These are phyloP conservation scores for Paramuricea clavata DNA, from an alignment of 92 coral and sea anemone species.

Conservation along the genomic window DNA sequence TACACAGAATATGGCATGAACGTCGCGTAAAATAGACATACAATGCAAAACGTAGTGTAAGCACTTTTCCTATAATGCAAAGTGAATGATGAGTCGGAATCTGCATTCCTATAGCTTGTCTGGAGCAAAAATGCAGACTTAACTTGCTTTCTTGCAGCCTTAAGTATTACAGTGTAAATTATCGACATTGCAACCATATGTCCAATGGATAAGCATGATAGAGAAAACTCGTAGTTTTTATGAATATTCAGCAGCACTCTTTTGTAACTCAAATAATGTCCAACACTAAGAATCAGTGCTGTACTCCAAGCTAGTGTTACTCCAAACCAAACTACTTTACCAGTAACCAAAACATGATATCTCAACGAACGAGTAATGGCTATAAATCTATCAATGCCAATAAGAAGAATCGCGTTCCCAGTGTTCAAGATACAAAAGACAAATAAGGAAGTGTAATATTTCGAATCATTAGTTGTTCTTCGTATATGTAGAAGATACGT, in stretches of 20 bases:
- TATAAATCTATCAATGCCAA: slow-evolving; percentile 17
- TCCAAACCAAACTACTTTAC: too few species aligned
- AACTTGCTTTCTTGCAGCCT: neutral
- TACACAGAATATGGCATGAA: too few species aligned
- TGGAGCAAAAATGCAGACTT: neutral
- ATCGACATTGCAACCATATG: neutral
- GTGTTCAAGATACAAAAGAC: too few species aligned
- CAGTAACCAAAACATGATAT: too few species aligned
- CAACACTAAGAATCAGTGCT: neutral
- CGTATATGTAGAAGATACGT: too few species aligned
- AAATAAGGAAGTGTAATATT: slow-evolving; percentile 23
- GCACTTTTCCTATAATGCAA: neutral
- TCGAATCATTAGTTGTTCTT: too few species aligned
- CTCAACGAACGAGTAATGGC: neutral
- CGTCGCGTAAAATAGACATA: too few species aligned
- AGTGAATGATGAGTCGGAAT: too few species aligned
- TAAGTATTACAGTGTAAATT: slow-evolving; percentile 2
- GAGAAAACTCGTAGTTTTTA: neutral
- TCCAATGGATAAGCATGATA: neutral
- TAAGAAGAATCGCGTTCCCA: neutral
- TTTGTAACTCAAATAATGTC: neutral
- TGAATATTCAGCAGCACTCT: neutral
- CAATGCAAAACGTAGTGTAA: slow-evolving; percentile 13
- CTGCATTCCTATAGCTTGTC: too few species aligned
- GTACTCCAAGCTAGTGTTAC: too few species aligned